Evolutionary conservation across 2,797 vertebrate genomes (phyloP), one percentile per base, ranked within the genome.

Genomic region (Molossus molossus): DNA sequence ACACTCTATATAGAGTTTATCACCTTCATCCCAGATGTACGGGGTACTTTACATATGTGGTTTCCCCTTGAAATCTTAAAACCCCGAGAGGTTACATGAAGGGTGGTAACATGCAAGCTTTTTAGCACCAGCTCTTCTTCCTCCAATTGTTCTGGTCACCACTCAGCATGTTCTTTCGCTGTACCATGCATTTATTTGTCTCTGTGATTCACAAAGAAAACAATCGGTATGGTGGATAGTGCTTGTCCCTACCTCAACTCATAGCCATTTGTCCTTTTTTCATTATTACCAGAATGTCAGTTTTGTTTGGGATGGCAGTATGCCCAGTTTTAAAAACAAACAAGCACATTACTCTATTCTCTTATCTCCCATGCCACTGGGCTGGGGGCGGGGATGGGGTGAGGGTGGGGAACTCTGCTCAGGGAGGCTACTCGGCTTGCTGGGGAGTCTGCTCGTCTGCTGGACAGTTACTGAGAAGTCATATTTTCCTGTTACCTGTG

Each of bases 221-320:
- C 37, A 88, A 37, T 18, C 45, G 21, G 10, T 20, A 12, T 25
- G 27, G 27, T 93, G 45, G 80, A 55, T 9, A 48, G 55, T 60
- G 29, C 29, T 77, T 33, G 9, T 27, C 85, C 50, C 62, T 75
- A 27, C 27, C 57, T 55, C 81, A 53, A n/a, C 18, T 50, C 57
- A 3, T 33, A 81, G 9, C 55, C 25, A 40, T 0, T 37, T 69
- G n/a, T 79, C 85, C 84, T 48, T 53, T 91, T 62, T 83, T 82
- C 45, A 9, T 96, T 92, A 67, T 94, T 91, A 62, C 64, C 48
- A 75, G 88, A 93, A 45, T 17, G 37, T 96, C 21, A 11, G 25
- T 81, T 90, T 73, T 95, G 8, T 84, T 94, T 50, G 62, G 21
- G 55, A 82, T 83, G 64, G 58, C 58, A 64, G 20, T 50, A 64